Percentiles rank a stretch among this genome's conserved stretches.
phyloP scores from a whole-genome alignment of 2,888 invertebrate species.

The Brachycybe producta region DNA sequence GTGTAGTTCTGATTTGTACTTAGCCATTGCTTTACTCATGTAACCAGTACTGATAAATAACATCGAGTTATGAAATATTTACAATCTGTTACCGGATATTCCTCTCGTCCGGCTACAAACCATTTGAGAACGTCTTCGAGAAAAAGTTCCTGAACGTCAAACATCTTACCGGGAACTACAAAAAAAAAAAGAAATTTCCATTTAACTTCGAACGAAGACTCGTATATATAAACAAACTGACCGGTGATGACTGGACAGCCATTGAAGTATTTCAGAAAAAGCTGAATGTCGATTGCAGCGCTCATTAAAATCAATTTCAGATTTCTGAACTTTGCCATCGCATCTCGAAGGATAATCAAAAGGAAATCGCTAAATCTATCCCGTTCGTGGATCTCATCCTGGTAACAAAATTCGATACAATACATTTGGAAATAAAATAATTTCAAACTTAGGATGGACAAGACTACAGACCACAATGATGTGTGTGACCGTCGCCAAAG shows the following conservation, averaged over 20 bases:
- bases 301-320: conserved; percentile 85
- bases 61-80: not conserved
- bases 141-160: conserved; percentile 59
- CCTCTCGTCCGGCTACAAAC: conserved; percentile 26
- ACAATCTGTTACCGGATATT: not conserved
- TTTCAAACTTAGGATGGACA: not conserved
- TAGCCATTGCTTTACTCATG: conserved; percentile 33
- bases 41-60: conserved; percentile 33
- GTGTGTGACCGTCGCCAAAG: conserved; percentile 64
- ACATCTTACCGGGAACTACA: conserved; percentile 58
- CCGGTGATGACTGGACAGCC: conserved; percentile 58
- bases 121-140: conserved; percentile 61
- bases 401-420: conserved; percentile 7
- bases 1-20: conserved; percentile 28
- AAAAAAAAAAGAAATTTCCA: conserved; percentile 17
- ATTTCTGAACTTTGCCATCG: conserved; percentile 52
- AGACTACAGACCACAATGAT: conserved; percentile 18
- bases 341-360: conserved; percentile 66
- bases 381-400: conserved; percentile 89
- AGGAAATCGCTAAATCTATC: conserved; percentile 88
- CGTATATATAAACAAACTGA: conserved; percentile 25
- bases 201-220: conserved; percentile 3
- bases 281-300: conserved; percentile 72
- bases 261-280: conserved; percentile 73
- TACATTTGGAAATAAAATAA: not conserved